Conservation (phyloP, 1,140 invertebrate species). For the Apis dorsata region DNA sequence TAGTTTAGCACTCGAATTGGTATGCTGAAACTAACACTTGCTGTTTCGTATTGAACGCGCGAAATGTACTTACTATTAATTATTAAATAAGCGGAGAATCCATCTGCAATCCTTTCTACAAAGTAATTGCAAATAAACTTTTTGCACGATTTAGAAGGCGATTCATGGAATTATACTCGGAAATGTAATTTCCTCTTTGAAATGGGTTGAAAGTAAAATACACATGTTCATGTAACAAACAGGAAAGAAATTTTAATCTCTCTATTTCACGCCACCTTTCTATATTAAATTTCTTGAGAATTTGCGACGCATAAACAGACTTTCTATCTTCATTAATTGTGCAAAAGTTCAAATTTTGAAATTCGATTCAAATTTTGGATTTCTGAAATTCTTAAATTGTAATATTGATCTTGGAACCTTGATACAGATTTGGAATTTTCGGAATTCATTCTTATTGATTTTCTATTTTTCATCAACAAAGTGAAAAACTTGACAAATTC, state of each 20-base stretch:
- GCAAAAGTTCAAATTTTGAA: too few relatives aligned
- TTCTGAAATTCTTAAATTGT: too few relatives aligned
- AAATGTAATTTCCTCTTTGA: neutral
- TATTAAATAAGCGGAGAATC: too few relatives aligned
- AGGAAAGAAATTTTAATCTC: conserved; percentile 24
- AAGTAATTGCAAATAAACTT: too few relatives aligned
- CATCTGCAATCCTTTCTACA: too few relatives aligned
- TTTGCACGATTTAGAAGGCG: neutral
- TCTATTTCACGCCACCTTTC: neutral
- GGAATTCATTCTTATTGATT: too few relatives aligned
- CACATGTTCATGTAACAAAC: neutral
- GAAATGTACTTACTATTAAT: neutral
- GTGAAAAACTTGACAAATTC: too few relatives aligned
- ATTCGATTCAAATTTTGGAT: too few relatives aligned
- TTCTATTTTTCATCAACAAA: too few relatives aligned
- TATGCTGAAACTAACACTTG: conserved; percentile 1
- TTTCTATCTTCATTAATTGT: neutral
- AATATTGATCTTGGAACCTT: too few relatives aligned
- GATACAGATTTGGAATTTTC: too few relatives aligned
- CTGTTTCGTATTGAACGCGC: neutral
- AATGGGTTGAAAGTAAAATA: neutral
- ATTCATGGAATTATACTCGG: too few relatives aligned
- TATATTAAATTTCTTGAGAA: neutral
- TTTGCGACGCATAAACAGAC: neutral
- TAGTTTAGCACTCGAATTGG: neutral